Evolutionary conservation across 2,113 vertebrate species (phyloP).

Genomic region (Maccullochella peelii): DNA sequence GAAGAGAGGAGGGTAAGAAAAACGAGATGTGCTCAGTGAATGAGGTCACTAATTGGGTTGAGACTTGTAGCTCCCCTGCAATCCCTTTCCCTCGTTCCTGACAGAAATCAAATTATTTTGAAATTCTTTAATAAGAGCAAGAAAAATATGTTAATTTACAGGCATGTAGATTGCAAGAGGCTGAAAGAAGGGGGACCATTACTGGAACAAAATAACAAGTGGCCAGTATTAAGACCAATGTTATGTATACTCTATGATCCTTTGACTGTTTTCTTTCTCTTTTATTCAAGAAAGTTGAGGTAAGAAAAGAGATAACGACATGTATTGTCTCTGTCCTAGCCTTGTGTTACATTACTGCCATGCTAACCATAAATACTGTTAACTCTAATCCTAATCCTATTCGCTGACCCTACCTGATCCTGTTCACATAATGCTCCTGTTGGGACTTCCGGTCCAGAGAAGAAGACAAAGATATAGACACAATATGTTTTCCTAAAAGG

Average conservation of each 20-base stretch:
- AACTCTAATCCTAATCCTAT: neutral
- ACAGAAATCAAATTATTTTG: slow-evolving; percentile 73
- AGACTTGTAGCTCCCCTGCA: slow-evolving; percentile 66
- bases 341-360: neutral
- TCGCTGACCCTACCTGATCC: neutral
- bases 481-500: neutral
- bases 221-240: neutral
- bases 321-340: too few relatives aligned
- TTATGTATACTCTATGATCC: neutral
- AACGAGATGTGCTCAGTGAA: slow-evolving; percentile 59
- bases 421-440: neutral
- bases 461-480: neutral
- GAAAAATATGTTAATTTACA: slow-evolving; percentile 68
- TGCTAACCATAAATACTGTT: neutral
- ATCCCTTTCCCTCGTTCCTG: slow-evolving; percentile 51
- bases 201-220: slow-evolving; percentile 44
- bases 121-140: slow-evolving; percentile 63
- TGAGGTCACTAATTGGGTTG: slow-evolving; percentile 79
- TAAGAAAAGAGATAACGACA: neutral
- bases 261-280: neutral
- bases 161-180: slow-evolving; percentile 5
- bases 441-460: neutral
- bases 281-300: neutral
- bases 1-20: slow-evolving; percentile 27
- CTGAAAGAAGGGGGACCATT: slow-evolving; percentile 3